Conservation (phyloP, 2,113 vertebrate species). For the Zingel zingel region DNA sequence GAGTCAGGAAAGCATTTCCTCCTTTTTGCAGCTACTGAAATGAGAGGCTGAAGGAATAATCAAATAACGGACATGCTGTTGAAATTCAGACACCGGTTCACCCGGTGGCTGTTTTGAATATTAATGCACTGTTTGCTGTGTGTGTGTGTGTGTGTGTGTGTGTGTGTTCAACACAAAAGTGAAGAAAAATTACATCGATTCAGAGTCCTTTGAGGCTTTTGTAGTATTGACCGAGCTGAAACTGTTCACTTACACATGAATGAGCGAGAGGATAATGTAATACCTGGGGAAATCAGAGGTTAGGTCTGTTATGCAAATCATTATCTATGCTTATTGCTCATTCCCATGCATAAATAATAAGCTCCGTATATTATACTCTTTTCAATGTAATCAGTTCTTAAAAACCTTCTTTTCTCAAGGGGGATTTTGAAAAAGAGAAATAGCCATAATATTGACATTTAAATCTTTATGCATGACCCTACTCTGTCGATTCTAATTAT, state of each 20-base stretch:
- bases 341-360: conserved; percentile 19
- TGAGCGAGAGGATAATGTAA: not conserved
- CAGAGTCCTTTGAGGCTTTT: conserved; percentile 21
- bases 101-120: conserved; percentile 62
- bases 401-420: conserved; percentile 4
- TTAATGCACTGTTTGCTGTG: conserved; percentile 50
- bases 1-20: conserved; percentile 53
- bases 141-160: conserved; percentile 26
- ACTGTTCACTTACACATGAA: conserved; percentile 46
- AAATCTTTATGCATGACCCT: conserved; percentile 40
- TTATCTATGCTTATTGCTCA: conserved; percentile 7
- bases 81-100: conserved; percentile 48
- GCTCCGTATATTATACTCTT: not conserved
- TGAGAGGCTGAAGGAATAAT: conserved; percentile 51
- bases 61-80: conserved; percentile 57
- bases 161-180: conserved; percentile 24
- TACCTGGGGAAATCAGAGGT: conserved; percentile 26
- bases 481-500: conserved; percentile 40
- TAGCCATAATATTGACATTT: conserved; percentile 28
- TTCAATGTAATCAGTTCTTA: conserved; percentile 5
- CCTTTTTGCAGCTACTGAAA: conserved; percentile 42
- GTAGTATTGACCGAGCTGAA: conserved; percentile 42
- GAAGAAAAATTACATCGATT: conserved; percentile 47
- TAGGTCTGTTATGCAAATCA: conserved; percentile 19
- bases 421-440: not conserved